Evolutionary conservation across 2,113 vertebrate genomes (phyloP).

Genomic region (Corvus moneduloides): DNA sequence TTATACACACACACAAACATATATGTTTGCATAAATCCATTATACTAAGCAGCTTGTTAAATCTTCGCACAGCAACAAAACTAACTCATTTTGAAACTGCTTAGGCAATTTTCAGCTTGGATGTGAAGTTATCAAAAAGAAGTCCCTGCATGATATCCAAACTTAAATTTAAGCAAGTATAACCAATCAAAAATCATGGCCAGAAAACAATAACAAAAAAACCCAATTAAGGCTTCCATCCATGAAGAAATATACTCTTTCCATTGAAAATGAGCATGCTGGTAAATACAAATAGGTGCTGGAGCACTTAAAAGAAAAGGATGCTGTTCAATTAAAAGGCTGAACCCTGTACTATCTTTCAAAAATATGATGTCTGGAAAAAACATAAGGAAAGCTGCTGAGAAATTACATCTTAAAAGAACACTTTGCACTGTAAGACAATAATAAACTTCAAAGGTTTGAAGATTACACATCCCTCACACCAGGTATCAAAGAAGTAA

Average conservation of each 20-base stretch:
- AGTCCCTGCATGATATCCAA: background rate
- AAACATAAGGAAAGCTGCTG: background rate
- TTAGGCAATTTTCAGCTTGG: background rate
- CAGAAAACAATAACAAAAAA: background rate
- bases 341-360: background rate
- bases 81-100: background rate
- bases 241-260: background rate
- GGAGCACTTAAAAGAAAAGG: background rate
- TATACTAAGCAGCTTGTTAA: background rate
- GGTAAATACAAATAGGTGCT: background rate
- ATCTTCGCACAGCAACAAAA: background rate
- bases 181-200: background rate
- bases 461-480: background rate
- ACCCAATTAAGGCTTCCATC: background rate
- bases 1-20: background rate
- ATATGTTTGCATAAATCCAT: background rate
- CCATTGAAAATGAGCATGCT: background rate
- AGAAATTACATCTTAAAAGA: background rate
- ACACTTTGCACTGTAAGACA: background rate
- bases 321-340: background rate
- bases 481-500: background rate
- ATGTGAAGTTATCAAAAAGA: background rate
- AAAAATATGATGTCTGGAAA: background rate
- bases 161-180: background rate
- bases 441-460: background rate